Conservation (phyloP, 1,140 invertebrate genomes). For the Euschistus heros region DNA sequence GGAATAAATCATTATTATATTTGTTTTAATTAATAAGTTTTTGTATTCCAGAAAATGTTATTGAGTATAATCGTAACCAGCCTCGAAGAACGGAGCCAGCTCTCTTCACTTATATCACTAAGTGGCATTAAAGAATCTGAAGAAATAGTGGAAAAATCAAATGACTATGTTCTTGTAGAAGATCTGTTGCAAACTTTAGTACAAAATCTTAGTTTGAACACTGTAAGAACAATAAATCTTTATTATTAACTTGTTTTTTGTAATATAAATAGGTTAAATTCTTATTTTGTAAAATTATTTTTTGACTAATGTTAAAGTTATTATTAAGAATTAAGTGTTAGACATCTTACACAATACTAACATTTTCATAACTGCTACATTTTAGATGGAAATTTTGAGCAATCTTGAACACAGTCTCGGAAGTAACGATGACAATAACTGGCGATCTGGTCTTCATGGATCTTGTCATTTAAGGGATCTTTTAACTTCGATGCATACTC, state of each 20-base stretch:
- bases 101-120: slow-evolving; percentile 45
- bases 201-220: slow-evolving; percentile 42
- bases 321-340: not conserved
- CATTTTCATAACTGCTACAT: slow-evolving; percentile 4
- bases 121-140: slow-evolving; percentile 24
- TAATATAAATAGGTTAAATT: not conserved
- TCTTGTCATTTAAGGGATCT: slow-evolving; percentile 11
- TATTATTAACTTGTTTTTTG: not conserved
- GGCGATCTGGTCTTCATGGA: slow-evolving; percentile 9
- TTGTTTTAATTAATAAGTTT: not conserved
- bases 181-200: slow-evolving; percentile 47
- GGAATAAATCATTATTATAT: slow-evolving; percentile 7
- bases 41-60: slow-evolving; percentile 42
- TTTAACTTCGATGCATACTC: slow-evolving; percentile 48
- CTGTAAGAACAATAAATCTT: slow-evolving; percentile 35
- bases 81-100: slow-evolving; percentile 48
- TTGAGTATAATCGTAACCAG: slow-evolving; percentile 49
- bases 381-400: slow-evolving; percentile 24
- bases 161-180: slow-evolving; percentile 40
- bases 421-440: slow-evolving; percentile 17
- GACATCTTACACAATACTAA: not conserved
- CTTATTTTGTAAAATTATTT: not conserved
- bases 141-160: slow-evolving; percentile 19
- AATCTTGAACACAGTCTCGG: slow-evolving; percentile 18
- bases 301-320: no score